Evolutionary conservation across 2,888 invertebrate genomes (phyloP), one percentile per base, ranked within the genome.

Genomic region (Punctoribates punctum): DNA sequence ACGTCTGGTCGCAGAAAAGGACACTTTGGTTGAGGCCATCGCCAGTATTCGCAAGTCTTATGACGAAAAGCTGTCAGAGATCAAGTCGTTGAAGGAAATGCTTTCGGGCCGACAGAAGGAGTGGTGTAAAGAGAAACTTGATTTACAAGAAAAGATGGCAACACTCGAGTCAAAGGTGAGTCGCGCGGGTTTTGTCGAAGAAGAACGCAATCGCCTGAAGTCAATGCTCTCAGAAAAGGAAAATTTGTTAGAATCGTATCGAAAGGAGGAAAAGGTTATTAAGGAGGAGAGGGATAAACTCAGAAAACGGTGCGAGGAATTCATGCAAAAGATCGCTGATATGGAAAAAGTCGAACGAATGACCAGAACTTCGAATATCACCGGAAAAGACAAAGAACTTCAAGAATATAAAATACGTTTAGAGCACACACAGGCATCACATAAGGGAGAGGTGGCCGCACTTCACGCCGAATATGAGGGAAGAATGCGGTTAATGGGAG

Each of bases 331-430:
- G 77, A 42, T 74, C 2, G 60, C 70, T 1, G 79, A 93, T 83
- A 83, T 94, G 46, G 93, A 91, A 82, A 94, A 94, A 84, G 93
- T 90, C 83, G 91, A 91, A 82, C 90, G 90, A 83, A 90, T 94
- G 2, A 89, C 90, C 62, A 93, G 93, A 84, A 88, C 92, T 23
- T 13, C 73, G 62, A 76, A 48, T 62, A 73, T 76, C 20, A 92
- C 94, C 82, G 87, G 90, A 79, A 91, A 89, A 77, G 93, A 92
- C 80, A 88, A 88, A 29, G 93, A 94, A 84, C 86, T 94, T 54
- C 78, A 78, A 73, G 79, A 79, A 15, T 72, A 81, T 72, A 79
- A 54, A 38, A 77, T 74, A 9, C 57, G 77, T 38, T 51, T 78
- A 70, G 78, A 79, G 23, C 79, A 79, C 73, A 73, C 73, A 1